Percentiles rank a stretch among this genome's conserved stretches.
Evolutionary conservation across 2,797 vertebrate genomes (phyloP).

Genomic region (Clarias pachynema): DNA sequence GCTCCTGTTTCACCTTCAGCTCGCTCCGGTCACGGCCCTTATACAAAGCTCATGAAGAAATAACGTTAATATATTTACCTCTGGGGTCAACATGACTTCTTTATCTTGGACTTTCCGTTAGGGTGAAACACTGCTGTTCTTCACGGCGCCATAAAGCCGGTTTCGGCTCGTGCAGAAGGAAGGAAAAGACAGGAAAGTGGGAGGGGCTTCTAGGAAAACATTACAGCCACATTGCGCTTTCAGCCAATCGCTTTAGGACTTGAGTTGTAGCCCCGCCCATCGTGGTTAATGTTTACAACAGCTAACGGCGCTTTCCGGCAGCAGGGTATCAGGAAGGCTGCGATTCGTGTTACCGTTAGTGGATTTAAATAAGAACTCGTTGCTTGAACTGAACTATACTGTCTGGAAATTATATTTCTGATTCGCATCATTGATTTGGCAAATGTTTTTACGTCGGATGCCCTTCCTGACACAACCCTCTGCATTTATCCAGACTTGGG

Average conservation of each 20-base stretch:
- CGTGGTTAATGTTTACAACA: conserved; percentile 35
- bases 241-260: conserved; percentile 28
- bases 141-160: neutral
- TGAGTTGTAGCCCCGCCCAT: conserved; percentile 10
- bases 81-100: neutral
- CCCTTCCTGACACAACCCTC: no score
- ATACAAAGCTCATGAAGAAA: neutral
- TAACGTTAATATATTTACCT: neutral
- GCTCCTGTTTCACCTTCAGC: neutral
- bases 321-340: neutral
- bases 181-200: conserved; percentile 6
- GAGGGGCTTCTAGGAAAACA: conserved; percentile 45
- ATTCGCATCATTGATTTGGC: no score
- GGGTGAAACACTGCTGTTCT: neutral
- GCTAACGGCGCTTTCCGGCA: conserved; percentile 32
- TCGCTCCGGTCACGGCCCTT: neutral
- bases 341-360: neutral
- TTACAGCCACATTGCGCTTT: conserved; percentile 5
- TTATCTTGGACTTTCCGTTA: neutral
- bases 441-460: no score
- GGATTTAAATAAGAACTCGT: neutral
- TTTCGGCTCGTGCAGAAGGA: neutral
- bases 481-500: no score
- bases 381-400: neutral
- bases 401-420: no score